Conservation (phyloP, 2,113 vertebrate species). For the Muscicapa adusta region DNA sequence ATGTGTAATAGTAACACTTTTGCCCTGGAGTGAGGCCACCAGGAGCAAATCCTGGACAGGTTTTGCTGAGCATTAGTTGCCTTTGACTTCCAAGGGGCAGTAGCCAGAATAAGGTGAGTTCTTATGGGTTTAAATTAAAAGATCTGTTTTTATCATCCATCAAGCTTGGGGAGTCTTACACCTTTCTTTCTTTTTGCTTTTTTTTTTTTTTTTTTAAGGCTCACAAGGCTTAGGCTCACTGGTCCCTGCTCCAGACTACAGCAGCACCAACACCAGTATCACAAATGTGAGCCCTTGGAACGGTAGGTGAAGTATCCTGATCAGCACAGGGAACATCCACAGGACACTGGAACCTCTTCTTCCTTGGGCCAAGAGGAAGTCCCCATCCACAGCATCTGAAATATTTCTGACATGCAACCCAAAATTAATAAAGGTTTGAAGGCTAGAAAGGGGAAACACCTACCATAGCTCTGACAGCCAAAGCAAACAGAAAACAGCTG, state of each 20-base stretch:
- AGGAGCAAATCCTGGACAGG: fast-evolving
- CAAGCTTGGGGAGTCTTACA: neutral
- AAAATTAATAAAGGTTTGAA: constrained; percentile 18
- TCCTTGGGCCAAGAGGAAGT: neutral
- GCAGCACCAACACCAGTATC: neutral
- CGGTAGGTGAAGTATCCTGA: neutral
- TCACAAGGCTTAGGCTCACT: neutral
- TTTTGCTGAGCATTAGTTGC: neutral
- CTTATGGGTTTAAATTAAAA: neutral
- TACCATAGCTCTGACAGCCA: constrained; percentile 7
- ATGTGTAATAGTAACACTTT: neutral
- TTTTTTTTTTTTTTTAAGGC: neutral
- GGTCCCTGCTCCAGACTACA: neutral
- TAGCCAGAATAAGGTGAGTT: neutral
- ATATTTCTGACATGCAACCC: neutral
- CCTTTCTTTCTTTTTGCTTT: neutral
- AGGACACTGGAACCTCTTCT: neutral
- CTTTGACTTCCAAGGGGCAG: neutral
- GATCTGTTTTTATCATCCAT: neutral
- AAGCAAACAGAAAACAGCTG: neutral
- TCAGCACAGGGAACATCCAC: neutral
- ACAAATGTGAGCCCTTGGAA: neutral
- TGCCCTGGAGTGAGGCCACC: neutral
- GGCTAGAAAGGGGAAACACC: neutral
- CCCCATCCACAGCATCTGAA: neutral